Evolutionary conservation across 2,113 vertebrate species (phyloP), one percentile per base, ranked within the genome.

Genomic region (Saguinus imperator): DNA sequence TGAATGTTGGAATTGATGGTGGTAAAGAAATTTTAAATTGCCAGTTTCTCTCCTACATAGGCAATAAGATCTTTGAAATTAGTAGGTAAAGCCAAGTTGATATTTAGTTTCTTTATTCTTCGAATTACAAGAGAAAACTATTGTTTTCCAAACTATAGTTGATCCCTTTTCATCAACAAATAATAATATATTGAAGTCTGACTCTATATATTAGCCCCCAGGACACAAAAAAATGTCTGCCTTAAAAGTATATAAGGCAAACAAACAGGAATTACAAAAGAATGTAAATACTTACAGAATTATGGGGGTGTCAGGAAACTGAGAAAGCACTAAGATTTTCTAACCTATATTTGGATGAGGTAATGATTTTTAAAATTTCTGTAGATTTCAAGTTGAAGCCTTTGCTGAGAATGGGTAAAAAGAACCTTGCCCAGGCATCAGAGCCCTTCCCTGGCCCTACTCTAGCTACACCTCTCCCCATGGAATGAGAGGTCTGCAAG

Each of bases 11-110:
- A 86, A 94, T 50, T 83, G 8, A 87, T 72, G 45, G 14, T 6
- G 58, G 11, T 81, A 73, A 94, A 95, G 27, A 21, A 72, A 57
- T 77, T 87, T 89, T 82, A 94, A 92, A 57, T 64, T 76, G 9
- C 18, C 40, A 81, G 7, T 16, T 89, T 94, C 27, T 94, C 43
- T 55, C 18, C 61, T 72, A 45, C 5, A 4, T 40, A 81, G 4
- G 14, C 43, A 55, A 25, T 48, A 81, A 61, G 11, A 20, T 48
- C 17, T 89, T 96, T 81, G 86, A 85, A 92, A 18, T 12, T 70
- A 94, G 52, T 57, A 73, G 72, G 4, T 43, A 80, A 64, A 92
- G 27, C 8, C 21, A 87, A 72, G 11, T 95, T 18, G 9, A 76
- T 89, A 81, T 55, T 86, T 96, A 76, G 12, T 7, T 10, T 72